A percentile compares a stretch with the other conserved stretches of the same genome.
Evolutionary conservation across 2,113 vertebrate species (phyloP).

Genomic region (Sminthopsis crassicaudata): DNA sequence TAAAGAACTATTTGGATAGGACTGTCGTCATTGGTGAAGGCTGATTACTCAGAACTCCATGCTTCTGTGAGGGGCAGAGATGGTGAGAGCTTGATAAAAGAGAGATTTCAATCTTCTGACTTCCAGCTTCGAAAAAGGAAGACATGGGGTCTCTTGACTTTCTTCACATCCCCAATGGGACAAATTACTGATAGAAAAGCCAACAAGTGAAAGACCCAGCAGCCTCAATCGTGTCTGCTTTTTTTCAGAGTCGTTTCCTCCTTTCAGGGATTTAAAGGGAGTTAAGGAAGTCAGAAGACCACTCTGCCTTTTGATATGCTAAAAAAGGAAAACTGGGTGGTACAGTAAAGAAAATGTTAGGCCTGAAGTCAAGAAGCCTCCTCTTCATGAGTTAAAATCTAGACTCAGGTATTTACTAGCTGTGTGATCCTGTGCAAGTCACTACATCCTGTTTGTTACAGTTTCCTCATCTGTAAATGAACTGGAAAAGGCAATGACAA

Average conservation of each 20-base stretch:
- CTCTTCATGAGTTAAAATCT: neutral
- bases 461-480: slow-evolving; percentile 39
- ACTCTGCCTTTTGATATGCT: neutral
- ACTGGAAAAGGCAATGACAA: neutral
- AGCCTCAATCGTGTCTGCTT: neutral
- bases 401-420: neutral
- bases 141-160: neutral
- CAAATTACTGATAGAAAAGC: neutral
- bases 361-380: neutral
- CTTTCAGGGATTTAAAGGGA: neutral
- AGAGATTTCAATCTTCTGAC: neutral
- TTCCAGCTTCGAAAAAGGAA: neutral
- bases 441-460: neutral
- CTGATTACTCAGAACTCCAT: neutral
- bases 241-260: neutral
- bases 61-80: neutral
- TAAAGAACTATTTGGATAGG: neutral
- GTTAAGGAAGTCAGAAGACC: neutral
- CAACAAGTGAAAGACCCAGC: neutral
- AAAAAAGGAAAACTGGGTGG: neutral
- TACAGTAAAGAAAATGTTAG: neutral
- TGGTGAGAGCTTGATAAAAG: neutral
- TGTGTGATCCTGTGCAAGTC: neutral
- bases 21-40: neutral
- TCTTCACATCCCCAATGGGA: neutral